These are phyloP conservation scores for Rhagonycha fulva DNA, from an alignment of 2,888 invertebrate species.

Conservation along the genomic window DNA sequence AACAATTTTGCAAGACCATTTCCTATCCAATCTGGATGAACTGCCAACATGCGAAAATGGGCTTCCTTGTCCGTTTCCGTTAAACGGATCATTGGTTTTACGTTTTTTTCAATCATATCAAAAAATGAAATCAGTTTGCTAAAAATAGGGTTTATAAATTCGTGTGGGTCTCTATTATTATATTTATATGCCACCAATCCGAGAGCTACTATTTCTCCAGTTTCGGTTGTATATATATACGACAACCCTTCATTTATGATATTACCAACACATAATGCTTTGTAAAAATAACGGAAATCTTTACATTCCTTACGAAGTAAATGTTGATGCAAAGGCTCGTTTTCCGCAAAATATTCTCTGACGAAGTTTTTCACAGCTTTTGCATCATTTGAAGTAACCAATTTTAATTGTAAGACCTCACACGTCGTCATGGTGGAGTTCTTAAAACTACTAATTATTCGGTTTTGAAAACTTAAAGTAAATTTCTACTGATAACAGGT, in stretches of 20 bases:
- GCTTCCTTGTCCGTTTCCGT: conserved; percentile 60
- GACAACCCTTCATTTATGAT: conserved; percentile 64
- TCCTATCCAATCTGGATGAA: conserved; percentile 67
- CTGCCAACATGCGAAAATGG: conserved; percentile 69
- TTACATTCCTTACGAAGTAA: conserved; percentile 65
- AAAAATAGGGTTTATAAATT: not conserved
- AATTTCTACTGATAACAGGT: too few species aligned
- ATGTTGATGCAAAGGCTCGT: conserved; percentile 70
- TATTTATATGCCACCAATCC: conserved; percentile 41
- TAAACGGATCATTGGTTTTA: conserved; percentile 62
- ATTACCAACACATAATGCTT: conserved; percentile 65
- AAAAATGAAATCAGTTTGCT: not conserved
- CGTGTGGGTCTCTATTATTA: not conserved
- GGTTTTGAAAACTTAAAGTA: too few species aligned
- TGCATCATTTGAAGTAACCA: conserved; percentile 47
- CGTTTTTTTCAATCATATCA: conserved; percentile 56
- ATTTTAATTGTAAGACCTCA: not conserved
- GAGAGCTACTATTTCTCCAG: conserved; percentile 59
- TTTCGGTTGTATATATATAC: conserved; percentile 63
- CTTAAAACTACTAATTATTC: not conserved
- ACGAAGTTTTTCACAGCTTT: conserved; percentile 60
- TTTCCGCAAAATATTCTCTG: conserved; percentile 68
- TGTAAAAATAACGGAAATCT: conserved; percentile 63
- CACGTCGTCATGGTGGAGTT: not conserved
- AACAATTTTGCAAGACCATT: conserved; percentile 67